Base-by-base conservation (phyloP, 2,113 vertebrate species). In the Melanotaenia duboulayi region DNA sequence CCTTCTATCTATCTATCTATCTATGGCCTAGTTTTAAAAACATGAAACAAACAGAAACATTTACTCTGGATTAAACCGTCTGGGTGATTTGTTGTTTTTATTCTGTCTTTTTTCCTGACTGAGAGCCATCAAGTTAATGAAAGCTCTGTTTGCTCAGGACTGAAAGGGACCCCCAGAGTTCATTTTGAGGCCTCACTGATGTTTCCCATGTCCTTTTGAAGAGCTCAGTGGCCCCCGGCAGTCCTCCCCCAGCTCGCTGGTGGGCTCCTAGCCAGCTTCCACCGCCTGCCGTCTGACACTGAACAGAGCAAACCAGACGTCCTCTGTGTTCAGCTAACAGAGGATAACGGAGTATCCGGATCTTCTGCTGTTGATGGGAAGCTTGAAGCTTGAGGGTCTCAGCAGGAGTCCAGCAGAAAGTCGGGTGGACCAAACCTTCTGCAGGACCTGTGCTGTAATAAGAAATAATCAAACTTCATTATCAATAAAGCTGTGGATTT, bases 141-240 rank as follows among this genome's bases (percentile, higher is more conserved):
- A 75, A 81, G 83, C 49, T 8, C 14, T 85, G 73, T 87, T 85
- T 85, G 70, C 78, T 89, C 42, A 69, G 76, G 44, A n/a, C 19
- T 82, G 32, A 85, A 81, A 74, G 28, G 65, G 22, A 63, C 71
- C 65, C 84, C 65, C 62, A 67, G 48, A 69, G 84, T 78, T 83
- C 56, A 52, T 78, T 82, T 84, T 65, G 50, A 8, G 78, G 69
- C 50, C 37, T 51, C 52, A n/a, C 65, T 83, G 28, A 67, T 79
- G 73, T 76, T 87, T 87, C 79, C 78, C 82, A 78, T 85, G 89
- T 85, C 78, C 46, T 60, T 54, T 72, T 65, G 55, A 58, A 81
- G 32, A 63, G 20, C 42, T 70, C 51, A 82, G 55, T 24, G 49
- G 60, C 17, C 54, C 54, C 22, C 0, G 52, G 62, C 57, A 14